Evolutionary conservation across 2,888 invertebrate species (phyloP), one percentile per base, ranked within the genome.

Genomic region (Nomada fabriciana): DNA sequence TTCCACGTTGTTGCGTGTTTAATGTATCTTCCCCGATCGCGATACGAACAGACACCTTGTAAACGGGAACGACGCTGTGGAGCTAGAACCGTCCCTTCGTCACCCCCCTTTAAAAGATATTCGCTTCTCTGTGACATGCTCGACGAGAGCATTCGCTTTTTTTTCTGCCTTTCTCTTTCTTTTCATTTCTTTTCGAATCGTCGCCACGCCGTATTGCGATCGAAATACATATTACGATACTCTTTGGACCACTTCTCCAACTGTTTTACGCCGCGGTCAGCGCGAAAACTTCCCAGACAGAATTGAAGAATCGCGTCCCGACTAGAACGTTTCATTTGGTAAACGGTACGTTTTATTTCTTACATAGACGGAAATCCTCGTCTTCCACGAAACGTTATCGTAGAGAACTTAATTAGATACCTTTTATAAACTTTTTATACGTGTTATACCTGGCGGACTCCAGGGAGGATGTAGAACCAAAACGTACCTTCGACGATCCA

Each of bases 391-490:
- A 68, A 65, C 79, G 59, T 73, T 80, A 55, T 55, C 61, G 65
- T 78, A 70, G 42, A 23, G 4, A 25, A 71, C 47, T 68, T 57
- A 15, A 80, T 74, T 53, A 57, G 60, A 42, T 43, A 61, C 29
- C 65, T 75, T 80, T 80, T 80, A 74, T 80, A 71, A 82, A 80
- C 70, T 75, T 82, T 80, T 82, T 82, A 74, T 80, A 80, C 81
- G 61, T 57, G 79, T 50, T 36, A 52, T 47, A 69, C 50, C 23
- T 52, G 52, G 42, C 68, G 25, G 63, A 68, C 63, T 50, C 18
- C 53, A 59, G n/a, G 65, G 23, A 64, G 52, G 68, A 25, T 20
- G 50, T 75, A 75, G 53, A 60, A 57, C 11, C n/a, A 73, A 73
- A 23, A n/a, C 63, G 61, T 29, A 36, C 47, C 61, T 43, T 65